Percentiles rank a stretch among this genome's conserved stretches.
Evolutionary conservation across 2,888 invertebrate genomes (phyloP).

Genomic region (Macrophya annulata): DNA sequence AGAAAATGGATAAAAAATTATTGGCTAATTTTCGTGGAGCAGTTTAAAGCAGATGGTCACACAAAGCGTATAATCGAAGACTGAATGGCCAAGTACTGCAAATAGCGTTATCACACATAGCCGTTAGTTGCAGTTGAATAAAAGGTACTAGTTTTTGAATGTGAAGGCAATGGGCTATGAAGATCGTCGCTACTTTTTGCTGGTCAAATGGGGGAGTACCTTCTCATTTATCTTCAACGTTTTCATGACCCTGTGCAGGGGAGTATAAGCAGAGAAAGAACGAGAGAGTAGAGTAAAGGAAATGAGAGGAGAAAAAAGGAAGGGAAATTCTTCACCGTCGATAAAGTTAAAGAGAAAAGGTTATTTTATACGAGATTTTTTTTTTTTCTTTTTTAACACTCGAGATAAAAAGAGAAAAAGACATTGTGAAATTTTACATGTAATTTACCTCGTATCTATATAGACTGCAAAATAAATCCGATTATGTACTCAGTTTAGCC

Average conservation of each 20-base stretch:
- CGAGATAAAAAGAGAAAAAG: not conserved
- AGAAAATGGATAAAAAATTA: not conserved
- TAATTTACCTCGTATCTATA: not conserved
- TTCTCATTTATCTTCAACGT: constrained; percentile 30
- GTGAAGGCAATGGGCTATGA: constrained; percentile 33
- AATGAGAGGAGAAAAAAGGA: not conserved
- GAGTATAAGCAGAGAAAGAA: not conserved
- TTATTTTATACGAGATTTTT: not conserved
- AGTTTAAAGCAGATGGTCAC: not conserved
- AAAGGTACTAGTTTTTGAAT: constrained; percentile 16
- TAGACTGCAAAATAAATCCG: not conserved
- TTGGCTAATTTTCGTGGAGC: not conserved
- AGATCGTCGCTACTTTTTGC: constrained; percentile 30
- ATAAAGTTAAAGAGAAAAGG: constrained; percentile 30
- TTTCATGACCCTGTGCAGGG: constrained; percentile 25
- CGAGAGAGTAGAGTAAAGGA: not conserved
- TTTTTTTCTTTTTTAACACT: not conserved
- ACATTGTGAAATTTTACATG: not conserved
- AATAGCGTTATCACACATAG: not conserved
- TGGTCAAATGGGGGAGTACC: constrained; percentile 35
- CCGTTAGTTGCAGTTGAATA: not conserved
- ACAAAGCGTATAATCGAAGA: not conserved
- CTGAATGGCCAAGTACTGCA: not conserved
- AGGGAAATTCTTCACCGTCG: constrained; percentile 28
- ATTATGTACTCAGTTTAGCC: not conserved